Conservation (phyloP, 2,888 invertebrate genomes). For the Tubulanus polymorphus region DNA sequence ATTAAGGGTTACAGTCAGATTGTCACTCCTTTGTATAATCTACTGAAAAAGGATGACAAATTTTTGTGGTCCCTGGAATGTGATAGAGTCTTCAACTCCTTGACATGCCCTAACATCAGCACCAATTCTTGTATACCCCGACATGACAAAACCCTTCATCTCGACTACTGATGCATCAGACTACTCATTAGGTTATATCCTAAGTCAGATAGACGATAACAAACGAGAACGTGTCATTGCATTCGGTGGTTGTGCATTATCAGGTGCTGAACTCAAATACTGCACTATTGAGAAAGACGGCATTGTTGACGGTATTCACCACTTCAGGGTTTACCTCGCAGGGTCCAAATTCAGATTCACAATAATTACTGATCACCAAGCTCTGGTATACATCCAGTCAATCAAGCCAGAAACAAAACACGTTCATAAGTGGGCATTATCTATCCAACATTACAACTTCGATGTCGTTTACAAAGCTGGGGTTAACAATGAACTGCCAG, state of each 20-base stretch:
- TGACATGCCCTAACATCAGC: constrained; percentile 25
- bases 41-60: constrained; percentile 30
- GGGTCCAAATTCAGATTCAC: constrained; percentile 16
- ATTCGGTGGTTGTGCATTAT: constrained; percentile 21
- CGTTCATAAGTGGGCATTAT: constrained; percentile 16
- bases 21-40: constrained; percentile 33
- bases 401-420: constrained; percentile 15
- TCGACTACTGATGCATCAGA: constrained; percentile 23
- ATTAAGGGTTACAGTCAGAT: constrained; percentile 32
- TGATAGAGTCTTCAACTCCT: constrained; percentile 35
- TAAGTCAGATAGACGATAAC: constrained; percentile 20
- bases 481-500: constrained; percentile 12
- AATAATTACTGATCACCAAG: constrained; percentile 22
- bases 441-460: constrained; percentile 20
- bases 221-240: constrained; percentile 16
- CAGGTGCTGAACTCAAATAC: constrained; percentile 15
- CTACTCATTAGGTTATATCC: constrained; percentile 21
- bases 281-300: constrained; percentile 21
- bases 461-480: constrained; percentile 15
- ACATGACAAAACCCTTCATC: constrained; percentile 18
- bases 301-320: constrained; percentile 20
- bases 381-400: constrained; percentile 19
- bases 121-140: constrained; percentile 23
- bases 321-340: constrained; percentile 21
- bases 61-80: constrained; percentile 35